Percentiles rank a stretch among this genome's conserved stretches.
phyloP scores from a whole-genome alignment of 2,888 invertebrate species.

The Poecilus cupreus region DNA sequence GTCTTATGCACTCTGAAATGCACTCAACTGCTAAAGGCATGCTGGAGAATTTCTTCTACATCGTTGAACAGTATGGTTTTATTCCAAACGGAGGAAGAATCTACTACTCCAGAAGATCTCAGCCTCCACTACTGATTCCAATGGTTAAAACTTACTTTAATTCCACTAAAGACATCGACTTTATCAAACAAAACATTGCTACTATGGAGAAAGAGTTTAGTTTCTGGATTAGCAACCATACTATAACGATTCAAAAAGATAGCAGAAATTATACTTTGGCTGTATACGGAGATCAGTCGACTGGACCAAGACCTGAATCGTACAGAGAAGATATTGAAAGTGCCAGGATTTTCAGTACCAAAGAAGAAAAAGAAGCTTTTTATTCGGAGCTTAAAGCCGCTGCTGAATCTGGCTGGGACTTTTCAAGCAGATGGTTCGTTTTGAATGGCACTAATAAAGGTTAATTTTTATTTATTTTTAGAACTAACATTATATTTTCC shows the following conservation, averaged over 20 bases:
- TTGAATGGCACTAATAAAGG: conserved; percentile 82
- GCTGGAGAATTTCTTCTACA: conserved; percentile 88
- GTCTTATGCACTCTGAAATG: conserved; percentile 91
- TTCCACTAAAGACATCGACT: conserved; percentile 81
- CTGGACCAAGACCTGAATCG: conserved; percentile 93
- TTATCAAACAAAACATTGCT: conserved; percentile 78
- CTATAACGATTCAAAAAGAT: conserved; percentile 78
- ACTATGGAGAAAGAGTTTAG: conserved; percentile 85
- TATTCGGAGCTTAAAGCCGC: conserved; percentile 92
- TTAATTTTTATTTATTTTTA: conserved; percentile 64
- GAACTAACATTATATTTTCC: not conserved
- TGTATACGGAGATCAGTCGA: conserved; percentile 83
- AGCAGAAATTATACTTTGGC: conserved; percentile 80
- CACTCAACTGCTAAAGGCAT: conserved; percentile 85
- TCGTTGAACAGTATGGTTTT: conserved; percentile 86
- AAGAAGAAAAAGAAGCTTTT: conserved; percentile 78
- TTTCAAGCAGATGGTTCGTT: conserved; percentile 93
- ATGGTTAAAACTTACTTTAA: conserved; percentile 90
- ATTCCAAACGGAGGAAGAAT: conserved; percentile 95
- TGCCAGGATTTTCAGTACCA: conserved; percentile 74
- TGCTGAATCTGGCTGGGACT: conserved; percentile 98
- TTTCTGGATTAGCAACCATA: conserved; percentile 88
- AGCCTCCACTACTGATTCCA: conserved; percentile 86
- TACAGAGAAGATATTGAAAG: conserved; percentile 85
- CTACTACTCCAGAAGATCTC: conserved; percentile 89